phyloP scores from a whole-genome alignment of 2,113 vertebrate species.

The Sinocyclocheilus rhinocerous region DNA sequence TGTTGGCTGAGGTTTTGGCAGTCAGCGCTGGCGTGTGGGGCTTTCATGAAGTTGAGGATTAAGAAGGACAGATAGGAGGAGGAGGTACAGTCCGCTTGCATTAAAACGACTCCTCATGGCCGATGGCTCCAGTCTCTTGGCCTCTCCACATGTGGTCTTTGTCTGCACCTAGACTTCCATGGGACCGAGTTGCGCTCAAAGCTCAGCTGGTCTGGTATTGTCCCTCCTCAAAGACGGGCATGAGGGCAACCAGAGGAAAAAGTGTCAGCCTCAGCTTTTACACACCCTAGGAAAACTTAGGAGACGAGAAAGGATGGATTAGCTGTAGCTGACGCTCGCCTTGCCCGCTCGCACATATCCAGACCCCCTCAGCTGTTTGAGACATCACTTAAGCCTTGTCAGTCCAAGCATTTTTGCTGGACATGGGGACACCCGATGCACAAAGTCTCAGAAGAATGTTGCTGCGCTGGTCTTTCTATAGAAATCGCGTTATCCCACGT shows the following conservation, averaged over 20 bases:
- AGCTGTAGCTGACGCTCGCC: slow-evolving; percentile 1
- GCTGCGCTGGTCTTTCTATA: slow-evolving; percentile 45
- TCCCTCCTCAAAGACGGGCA: slow-evolving; percentile 15
- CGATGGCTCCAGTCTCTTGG: slow-evolving; percentile 32
- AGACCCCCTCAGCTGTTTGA: slow-evolving; percentile 33
- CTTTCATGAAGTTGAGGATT: slow-evolving; percentile 55
- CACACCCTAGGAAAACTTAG: not conserved
- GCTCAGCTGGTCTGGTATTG: slow-evolving; percentile 21
- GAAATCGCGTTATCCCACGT: not conserved
- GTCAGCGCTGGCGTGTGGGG: slow-evolving; percentile 23
- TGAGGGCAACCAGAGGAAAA: slow-evolving; percentile 8
- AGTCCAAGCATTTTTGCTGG: slow-evolving; percentile 1
- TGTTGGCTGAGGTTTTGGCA: slow-evolving; percentile 17
- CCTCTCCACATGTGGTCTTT: slow-evolving; percentile 45
- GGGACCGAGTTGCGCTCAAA: slow-evolving; percentile 32
- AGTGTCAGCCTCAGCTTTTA: slow-evolving; percentile 44
- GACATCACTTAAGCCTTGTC: slow-evolving; percentile 5
- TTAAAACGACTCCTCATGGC: slow-evolving; percentile 19
- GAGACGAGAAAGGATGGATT: slow-evolving; percentile 31
- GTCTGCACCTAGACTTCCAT: slow-evolving; percentile 32
- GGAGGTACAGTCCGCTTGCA: slow-evolving; percentile 9
- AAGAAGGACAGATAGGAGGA: slow-evolving; percentile 34
- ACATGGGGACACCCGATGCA: not conserved
- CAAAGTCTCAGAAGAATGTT: slow-evolving; percentile 11
- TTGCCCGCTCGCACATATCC: slow-evolving; percentile 6